Base-by-base conservation (phyloP, 2,113 vertebrate genomes). In the Sterrhoptilus dennistouni region DNA sequence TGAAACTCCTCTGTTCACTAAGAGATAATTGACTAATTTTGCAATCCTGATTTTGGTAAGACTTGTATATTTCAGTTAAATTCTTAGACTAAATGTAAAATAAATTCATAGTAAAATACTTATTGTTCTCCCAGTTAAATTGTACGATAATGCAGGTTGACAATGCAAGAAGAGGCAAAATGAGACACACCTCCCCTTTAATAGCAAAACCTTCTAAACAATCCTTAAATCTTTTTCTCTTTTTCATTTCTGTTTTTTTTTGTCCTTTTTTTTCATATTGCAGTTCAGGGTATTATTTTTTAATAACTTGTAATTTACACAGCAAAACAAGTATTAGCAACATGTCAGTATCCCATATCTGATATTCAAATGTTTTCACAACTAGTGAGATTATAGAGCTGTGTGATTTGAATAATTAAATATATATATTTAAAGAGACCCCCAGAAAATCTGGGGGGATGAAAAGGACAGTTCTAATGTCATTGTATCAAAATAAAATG, bases 401-500 rank as follows among this genome's bases (percentile, higher is more conserved):
- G 85, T 89, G 89, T 88, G 89, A 96, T 95, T 96, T 97, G 95
- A 93, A 97, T 95, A 97, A 90, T 96, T 95, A 96, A 97, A 97
- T 96, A 76, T 85, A 96, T 97, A 88, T 96, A 85, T 96, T 97
- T 97, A 95, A 97, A 93, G 90, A 96, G 94, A 96, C 75, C 80
- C 83, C 63, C 87, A 96, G 95, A 90, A 66, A 68, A 54, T 94
- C 27, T 36, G 14, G 6, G 28, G 18, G 36, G 10, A 50, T 78
- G 44, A 95, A 97, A 97, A 94, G 82, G 79, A 82, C 75, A 96
- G 59, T 79, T 95, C 25, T 80, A 90, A 80, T 96, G 94, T 95
- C 92, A 96, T 24, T 79, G n/a, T 95, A 95, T 95, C 72, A 96
- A 97, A 98, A 97, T 93, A 94, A 98, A 97, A 97, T 76, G 86